Conservation (phyloP, 2,113 vertebrate genomes). For the Notechis scutatus region DNA sequence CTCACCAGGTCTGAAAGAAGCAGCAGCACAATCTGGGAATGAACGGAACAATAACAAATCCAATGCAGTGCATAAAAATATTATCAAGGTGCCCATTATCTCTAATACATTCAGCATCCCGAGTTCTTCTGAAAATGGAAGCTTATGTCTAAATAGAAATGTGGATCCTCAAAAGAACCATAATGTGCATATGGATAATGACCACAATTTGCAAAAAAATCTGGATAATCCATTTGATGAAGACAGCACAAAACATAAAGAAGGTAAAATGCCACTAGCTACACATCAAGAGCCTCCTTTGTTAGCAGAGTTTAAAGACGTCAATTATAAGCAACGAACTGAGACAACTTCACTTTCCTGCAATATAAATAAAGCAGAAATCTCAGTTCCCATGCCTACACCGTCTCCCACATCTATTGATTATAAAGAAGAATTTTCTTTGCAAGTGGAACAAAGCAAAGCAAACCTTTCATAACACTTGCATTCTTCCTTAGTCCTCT, state of each 20-base stretch:
- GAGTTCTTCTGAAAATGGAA: constrained; percentile 22
- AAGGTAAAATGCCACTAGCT: not conserved
- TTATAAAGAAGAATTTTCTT: constrained; percentile 25
- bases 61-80: not conserved
- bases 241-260: not conserved
- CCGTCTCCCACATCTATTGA: constrained; percentile 15
- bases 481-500: constrained; percentile 33
- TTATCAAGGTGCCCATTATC: not conserved
- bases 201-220: not conserved
- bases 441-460: constrained; percentile 35
- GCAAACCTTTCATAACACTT: constrained; percentile 42
- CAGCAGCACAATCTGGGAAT: constrained; percentile 9
- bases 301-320: constrained; percentile 32
- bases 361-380: constrained; percentile 48
- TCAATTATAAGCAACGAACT: constrained; percentile 38
- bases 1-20: not conserved
- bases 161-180: constrained; percentile 18
- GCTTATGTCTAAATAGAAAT: not conserved
- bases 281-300: not conserved
- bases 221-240: constrained; percentile 28
- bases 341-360: constrained; percentile 37
- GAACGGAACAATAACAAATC: constrained; percentile 4
- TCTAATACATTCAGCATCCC: constrained; percentile 5
- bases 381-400: constrained; percentile 5
- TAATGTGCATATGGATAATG: not conserved